A percentile compares a stretch with the other conserved stretches of the same genome.
Conservation (phyloP, 2,888 invertebrate genomes). For the Rhabditophanes sp. region DNA sequence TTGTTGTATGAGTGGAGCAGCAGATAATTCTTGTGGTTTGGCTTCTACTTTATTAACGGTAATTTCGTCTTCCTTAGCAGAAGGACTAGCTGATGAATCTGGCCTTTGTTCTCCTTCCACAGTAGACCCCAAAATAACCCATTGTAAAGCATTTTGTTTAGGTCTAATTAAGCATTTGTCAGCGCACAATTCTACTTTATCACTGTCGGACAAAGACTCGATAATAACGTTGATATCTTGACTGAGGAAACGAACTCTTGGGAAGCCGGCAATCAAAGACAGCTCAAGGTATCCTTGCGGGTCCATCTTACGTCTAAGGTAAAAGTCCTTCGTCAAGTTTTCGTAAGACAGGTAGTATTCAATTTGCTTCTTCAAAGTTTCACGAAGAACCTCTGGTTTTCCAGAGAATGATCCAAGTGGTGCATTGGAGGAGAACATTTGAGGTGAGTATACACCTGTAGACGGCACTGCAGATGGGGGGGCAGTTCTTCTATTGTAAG, state of each 20-base stretch:
- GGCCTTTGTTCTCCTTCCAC: no score
- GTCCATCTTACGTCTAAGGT: conserved; percentile 89
- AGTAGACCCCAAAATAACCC: no score
- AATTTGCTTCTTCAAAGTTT: conserved; percentile 45
- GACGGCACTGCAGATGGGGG: conserved; percentile 5
- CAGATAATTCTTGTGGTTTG: no score
- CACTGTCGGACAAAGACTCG: conserved; percentile 66
- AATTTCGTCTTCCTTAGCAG: no score
- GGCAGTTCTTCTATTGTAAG: conserved; percentile 3
- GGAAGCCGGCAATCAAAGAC: conserved; percentile 82
- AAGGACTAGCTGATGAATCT: no score
- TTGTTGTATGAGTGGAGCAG: no score
- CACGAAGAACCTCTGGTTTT: conserved; percentile 6
- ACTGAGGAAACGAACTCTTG: conserved; percentile 73
- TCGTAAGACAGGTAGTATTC: conserved; percentile 98
- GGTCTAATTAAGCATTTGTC: no score
- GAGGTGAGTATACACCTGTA: no score
- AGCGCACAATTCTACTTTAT: conserved; percentile 59
- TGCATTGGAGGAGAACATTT: no score
- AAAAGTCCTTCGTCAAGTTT: conserved; percentile 84
- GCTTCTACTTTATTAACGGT: no score
- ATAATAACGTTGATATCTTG: conserved; percentile 67
- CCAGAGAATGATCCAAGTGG: conserved; percentile 11
- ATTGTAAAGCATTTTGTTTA: no score
- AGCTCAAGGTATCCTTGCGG: conserved; percentile 78